Conservation (phyloP, 1,140 invertebrate genomes). For the Tribolium madens region DNA sequence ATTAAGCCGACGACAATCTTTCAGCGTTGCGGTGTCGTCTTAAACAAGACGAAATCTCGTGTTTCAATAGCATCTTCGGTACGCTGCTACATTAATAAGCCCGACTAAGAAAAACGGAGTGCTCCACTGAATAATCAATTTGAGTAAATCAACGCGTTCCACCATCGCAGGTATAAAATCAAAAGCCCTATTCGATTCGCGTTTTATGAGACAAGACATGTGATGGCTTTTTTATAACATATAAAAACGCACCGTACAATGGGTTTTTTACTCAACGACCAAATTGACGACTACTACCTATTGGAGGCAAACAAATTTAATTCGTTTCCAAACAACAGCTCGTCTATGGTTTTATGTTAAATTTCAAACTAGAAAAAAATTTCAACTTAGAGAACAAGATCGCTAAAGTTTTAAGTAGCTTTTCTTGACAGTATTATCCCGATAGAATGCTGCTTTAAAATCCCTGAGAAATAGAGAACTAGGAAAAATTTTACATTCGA, state of each 20-base stretch:
- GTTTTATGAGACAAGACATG: conserved; percentile 10
- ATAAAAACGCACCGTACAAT: conserved; percentile 15
- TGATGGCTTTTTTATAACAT: conserved; percentile 21
- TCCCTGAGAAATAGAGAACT: background rate
- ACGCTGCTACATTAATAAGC: conserved; percentile 15
- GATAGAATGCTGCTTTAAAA: conserved; percentile 18
- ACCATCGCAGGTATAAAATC: background rate
- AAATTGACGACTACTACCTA: conserved; percentile 6
- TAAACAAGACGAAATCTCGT: background rate
- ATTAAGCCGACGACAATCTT: conserved; percentile 2
- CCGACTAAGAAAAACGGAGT: conserved; percentile 3
- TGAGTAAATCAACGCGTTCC: background rate
- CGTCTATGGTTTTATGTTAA: background rate
- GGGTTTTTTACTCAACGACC: conserved; percentile 21
- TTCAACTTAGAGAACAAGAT: conserved; percentile 16
- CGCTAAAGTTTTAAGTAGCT: conserved; percentile 29
- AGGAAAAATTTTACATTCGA: conserved; percentile 6
- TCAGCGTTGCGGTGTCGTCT: conserved; percentile 10
- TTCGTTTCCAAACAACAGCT: conserved; percentile 16
- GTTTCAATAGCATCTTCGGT: conserved; percentile 12
- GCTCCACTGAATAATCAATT: conserved; percentile 22
- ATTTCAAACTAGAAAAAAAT: conserved; percentile 10
- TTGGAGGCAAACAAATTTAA: conserved; percentile 32
- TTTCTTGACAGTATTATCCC: conserved; percentile 5
- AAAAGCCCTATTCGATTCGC: background rate